Evolutionary conservation across 1,140 invertebrate genomes (phyloP).

Genomic region (Proctacanthus coquilletti): DNA sequence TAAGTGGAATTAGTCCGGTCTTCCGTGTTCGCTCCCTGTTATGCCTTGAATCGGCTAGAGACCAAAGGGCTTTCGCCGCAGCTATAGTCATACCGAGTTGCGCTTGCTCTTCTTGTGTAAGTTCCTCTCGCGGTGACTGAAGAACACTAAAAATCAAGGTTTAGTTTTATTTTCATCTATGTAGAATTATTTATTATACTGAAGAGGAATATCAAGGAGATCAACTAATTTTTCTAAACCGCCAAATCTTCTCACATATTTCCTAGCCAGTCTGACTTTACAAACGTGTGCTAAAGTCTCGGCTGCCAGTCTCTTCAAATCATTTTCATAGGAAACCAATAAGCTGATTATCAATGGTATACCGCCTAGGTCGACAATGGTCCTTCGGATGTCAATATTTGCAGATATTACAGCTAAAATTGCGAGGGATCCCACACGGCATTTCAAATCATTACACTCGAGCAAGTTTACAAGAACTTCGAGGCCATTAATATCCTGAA

Average conservation of each 20-base stretch:
- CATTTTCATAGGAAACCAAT: constrained; percentile 59
- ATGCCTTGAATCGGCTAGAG: constrained; percentile 65
- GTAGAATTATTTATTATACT: too few relatives aligned
- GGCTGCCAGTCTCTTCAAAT: constrained; percentile 71
- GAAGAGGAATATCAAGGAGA: constrained; percentile 42
- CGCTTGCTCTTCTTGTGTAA: constrained; percentile 46
- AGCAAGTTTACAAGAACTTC: constrained; percentile 85
- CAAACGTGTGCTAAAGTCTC: constrained; percentile 82
- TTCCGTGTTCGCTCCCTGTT: constrained; percentile 75
- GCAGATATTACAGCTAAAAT: constrained; percentile 63
- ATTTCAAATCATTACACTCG: constrained; percentile 78
- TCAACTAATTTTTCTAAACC: constrained; percentile 70
- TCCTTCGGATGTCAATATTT: constrained; percentile 60
- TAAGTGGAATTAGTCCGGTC: constrained; percentile 64
- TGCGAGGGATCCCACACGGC: constrained; percentile 71
- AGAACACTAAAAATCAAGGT: constrained; percentile 44
- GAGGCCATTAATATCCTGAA: constrained; percentile 73
- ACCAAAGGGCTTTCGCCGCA: constrained; percentile 73
- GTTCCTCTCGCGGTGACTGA: constrained; percentile 36
- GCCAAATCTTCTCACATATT: constrained; percentile 65
- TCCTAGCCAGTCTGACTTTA: constrained; percentile 66
- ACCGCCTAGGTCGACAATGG: constrained; percentile 72
- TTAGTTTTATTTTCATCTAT: too few relatives aligned
- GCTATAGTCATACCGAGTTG: constrained; percentile 58
- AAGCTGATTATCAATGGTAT: constrained; percentile 55